These are phyloP conservation scores for Lasiommata megera DNA, from an alignment of 2,888 invertebrate genomes.

Conservation along the genomic window DNA sequence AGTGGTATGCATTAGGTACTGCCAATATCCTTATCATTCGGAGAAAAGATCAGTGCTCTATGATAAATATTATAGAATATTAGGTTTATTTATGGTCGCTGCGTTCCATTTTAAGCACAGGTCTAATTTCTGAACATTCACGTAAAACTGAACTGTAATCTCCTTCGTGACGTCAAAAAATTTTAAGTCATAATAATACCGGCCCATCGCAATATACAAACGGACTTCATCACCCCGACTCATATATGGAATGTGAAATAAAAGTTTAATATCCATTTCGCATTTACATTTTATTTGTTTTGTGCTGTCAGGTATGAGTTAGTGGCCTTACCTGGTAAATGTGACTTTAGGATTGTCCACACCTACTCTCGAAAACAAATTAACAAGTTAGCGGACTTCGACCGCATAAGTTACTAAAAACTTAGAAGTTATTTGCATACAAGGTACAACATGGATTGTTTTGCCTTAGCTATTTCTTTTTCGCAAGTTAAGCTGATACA, in stretches of 20 bases:
- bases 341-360: constrained; percentile 22
- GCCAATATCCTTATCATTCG: too few relatives aligned
- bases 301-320: constrained; percentile 21
- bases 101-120: too few relatives aligned
- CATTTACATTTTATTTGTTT: constrained; percentile 21
- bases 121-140: too few relatives aligned
- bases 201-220: neutral
- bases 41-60: too few relatives aligned
- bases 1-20: too few relatives aligned
- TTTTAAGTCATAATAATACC: too few relatives aligned
- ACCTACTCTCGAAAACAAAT: constrained; percentile 11
- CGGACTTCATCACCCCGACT: neutral
- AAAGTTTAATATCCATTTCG: constrained; percentile 24
- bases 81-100: too few relatives aligned
- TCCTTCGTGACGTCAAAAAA: too few relatives aligned
- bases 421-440: constrained; percentile 1
- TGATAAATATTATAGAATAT: too few relatives aligned
- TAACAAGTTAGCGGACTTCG: neutral
- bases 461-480: too few relatives aligned
- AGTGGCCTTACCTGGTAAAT: constrained; percentile 23
- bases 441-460: neutral
- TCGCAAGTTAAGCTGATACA: too few relatives aligned
- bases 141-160: too few relatives aligned
- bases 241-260: constrained; percentile 6
- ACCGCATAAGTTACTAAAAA: neutral